Conservation (phyloP, 92 coral and sea anemone species). For the Porites cylindrica region DNA sequence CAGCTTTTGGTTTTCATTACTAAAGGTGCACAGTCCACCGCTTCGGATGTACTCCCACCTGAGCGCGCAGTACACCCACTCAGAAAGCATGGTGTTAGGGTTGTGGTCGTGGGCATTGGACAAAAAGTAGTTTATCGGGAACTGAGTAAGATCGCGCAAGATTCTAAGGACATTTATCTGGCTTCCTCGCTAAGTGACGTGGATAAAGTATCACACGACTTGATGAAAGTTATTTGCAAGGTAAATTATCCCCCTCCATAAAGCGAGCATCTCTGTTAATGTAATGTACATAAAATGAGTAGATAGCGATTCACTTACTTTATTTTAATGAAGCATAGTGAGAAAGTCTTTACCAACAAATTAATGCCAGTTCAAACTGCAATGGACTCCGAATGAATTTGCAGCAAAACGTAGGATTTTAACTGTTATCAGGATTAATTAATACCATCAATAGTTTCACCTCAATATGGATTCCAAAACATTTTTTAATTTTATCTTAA, state of each 20-base stretch:
- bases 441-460: too few relatives aligned
- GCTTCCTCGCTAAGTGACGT: slow-evolving; percentile 45
- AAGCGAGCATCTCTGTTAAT: too few relatives aligned
- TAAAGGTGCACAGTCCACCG: slow-evolving; percentile 46
- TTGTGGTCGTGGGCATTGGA: slow-evolving; percentile 84
- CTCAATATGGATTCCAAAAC: too few relatives aligned
- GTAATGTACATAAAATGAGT: too few relatives aligned
- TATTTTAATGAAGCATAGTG: too few relatives aligned
- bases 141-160: slow-evolving; percentile 48
- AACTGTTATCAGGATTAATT: too few relatives aligned
- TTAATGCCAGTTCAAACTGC: too few relatives aligned
- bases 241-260: background rate
- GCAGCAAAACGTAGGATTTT: too few relatives aligned
- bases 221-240: slow-evolving; percentile 41
- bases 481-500: too few relatives aligned
- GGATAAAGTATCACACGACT: slow-evolving; percentile 22
- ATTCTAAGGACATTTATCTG: slow-evolving; percentile 55
- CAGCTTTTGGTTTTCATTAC: slow-evolving; percentile 67
- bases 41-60: slow-evolving; percentile 26
- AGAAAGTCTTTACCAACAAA: too few relatives aligned
- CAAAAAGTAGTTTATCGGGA: slow-evolving; percentile 48
- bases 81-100: slow-evolving; percentile 73
- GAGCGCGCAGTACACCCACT: slow-evolving; percentile 67
- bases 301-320: too few relatives aligned
- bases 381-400: too few relatives aligned